Conservation (phyloP, 2,113 vertebrate species). For the Zingel zingel region DNA sequence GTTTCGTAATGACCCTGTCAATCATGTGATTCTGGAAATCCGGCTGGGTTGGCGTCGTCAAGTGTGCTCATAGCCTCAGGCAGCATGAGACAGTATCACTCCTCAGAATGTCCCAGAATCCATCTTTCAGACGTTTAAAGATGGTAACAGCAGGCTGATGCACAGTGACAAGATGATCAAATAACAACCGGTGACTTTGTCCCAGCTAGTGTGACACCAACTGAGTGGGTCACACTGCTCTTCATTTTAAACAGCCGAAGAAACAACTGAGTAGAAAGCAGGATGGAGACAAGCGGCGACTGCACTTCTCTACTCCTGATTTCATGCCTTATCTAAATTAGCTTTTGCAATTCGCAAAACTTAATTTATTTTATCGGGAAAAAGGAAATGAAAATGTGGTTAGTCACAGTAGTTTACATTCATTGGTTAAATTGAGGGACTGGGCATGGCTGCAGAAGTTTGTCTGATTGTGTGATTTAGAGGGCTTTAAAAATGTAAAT, state of each 20-base stretch:
- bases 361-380: conserved; percentile 67
- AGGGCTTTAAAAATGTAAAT: neutral
- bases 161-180: neutral
- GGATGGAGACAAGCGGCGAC: neutral
- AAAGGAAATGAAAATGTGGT: conserved; percentile 53
- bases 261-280: neutral
- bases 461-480: neutral
- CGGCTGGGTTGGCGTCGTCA: neutral
- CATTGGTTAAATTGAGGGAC: conserved; percentile 24
- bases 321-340: conserved; percentile 73
- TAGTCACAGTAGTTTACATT: conserved; percentile 44
- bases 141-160: neutral
- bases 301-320: conserved; percentile 18
- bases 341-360: conserved; percentile 56
- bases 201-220: neutral
- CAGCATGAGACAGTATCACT: neutral
- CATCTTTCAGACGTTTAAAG: neutral
- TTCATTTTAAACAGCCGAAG: neutral
- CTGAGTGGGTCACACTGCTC: neutral
- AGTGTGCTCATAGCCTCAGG: neutral
- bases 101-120: neutral
- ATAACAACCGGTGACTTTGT: neutral
- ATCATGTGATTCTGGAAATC: neutral
- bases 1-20: neutral
- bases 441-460: conserved; percentile 5